Percentiles rank a stretch among this genome's conserved stretches.
Evolutionary conservation across 2,113 vertebrate species (phyloP).

Genomic region (Pteruthius melanotis): DNA sequence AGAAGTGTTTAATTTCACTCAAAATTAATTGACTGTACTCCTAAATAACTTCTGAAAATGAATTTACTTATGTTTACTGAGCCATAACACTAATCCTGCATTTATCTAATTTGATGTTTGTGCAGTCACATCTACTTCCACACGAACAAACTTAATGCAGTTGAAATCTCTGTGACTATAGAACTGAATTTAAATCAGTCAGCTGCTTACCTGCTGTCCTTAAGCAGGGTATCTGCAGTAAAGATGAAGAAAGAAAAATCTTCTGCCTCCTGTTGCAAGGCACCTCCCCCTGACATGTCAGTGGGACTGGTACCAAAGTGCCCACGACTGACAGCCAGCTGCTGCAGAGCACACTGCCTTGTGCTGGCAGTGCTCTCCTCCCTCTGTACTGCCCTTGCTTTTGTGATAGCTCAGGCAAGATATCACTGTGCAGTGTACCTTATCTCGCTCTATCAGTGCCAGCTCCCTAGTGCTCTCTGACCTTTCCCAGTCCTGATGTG

Average conservation of each 20-base stretch:
- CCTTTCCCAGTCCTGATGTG: slow-evolving; percentile 26
- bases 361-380: neutral
- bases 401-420: neutral
- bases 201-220: neutral
- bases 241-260: neutral
- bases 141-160: neutral
- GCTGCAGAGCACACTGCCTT: neutral
- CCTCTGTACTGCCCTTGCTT: neutral
- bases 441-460: neutral
- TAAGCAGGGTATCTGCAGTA: neutral
- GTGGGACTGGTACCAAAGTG: neutral
- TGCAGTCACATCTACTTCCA: neutral
- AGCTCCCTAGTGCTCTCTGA: neutral
- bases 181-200: neutral
- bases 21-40: neutral
- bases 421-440: neutral
- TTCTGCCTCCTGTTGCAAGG: neutral
- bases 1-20: neutral
- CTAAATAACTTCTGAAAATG: neutral
- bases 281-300: neutral
- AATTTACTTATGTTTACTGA: neutral
- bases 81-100: neutral
- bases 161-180: neutral
- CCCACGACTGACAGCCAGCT: neutral
- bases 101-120: neutral